Evolutionary conservation across 1,140 invertebrate genomes (phyloP), one percentile per base, ranked within the genome.

Genomic region (Eufriesea mexicana): DNA sequence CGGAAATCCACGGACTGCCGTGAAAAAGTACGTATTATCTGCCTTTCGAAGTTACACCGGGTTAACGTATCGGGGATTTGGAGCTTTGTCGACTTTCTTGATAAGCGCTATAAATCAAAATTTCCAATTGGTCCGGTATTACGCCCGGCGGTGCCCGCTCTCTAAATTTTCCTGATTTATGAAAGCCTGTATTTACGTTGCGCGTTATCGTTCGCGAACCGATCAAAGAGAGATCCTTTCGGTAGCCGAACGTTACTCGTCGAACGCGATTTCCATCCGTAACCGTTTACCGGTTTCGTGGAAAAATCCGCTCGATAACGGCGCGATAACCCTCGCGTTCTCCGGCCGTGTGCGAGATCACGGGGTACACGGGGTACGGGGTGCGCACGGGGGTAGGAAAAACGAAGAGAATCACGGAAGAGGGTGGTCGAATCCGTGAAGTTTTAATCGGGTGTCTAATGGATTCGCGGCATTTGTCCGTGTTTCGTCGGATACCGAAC

Each of bases 11-110:
- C 80, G 79, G 86, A 83, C 86, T 88, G 23, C 70, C 88, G 88
- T 90, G 86, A 89, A 88, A 89, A 88, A 89, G 88, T 89, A 88
- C 77, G 88, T 86, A 88, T 87, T 88, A 88, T 88, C 83, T 78
- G 14, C 28, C 51, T 47, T 51, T 64, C 74, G 45, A 49, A 49
- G 45, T 20, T 51, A 49, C 59, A 57, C 59, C 55, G 68, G 74
- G 75, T 82, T 88, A 88, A 85, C 87, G 87, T 87, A 88, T 88
- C 79, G 71, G 67, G 79, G 83, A 88, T 88, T 88, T 77, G 55
- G 75, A 72, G 79, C 78, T 71, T 80, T 75, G 79, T 84, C 71
- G 85, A 47, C 64, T 80, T 80, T 42, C 79, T 68, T 74, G 83
- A 84, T 80, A 81, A 84, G 62, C 79, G 49, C 45, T 49, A 57